Conservation (phyloP, 2,797 vertebrate species). For the Alectoris magna region DNA sequence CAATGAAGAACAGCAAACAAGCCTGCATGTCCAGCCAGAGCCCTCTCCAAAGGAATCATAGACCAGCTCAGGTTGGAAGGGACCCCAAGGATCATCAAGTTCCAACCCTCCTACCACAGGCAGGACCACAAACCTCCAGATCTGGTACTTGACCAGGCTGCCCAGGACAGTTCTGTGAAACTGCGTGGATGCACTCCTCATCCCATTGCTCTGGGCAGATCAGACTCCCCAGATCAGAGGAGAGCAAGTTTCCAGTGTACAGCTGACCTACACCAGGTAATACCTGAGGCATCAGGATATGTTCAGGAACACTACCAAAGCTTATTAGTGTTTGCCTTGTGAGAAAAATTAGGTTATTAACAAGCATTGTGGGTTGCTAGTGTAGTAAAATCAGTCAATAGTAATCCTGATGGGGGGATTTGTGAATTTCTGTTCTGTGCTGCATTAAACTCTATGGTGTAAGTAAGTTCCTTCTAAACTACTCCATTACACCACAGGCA, state of each 20-base stretch:
- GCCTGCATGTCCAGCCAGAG: background rate
- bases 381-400: background rate
- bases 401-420: background rate
- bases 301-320: background rate
- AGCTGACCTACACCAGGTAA: background rate
- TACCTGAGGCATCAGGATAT: accelerated
- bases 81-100: too few species aligned
- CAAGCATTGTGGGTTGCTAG: background rate
- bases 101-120: too few species aligned
- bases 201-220: accelerated
- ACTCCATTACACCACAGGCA: background rate
- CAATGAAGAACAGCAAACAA: background rate
- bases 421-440: background rate
- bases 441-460: background rate
- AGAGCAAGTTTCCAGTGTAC: background rate
- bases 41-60: background rate
- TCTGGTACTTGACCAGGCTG: too few species aligned
- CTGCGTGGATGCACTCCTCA: background rate
- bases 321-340: background rate
- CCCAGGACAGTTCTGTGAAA: background rate
- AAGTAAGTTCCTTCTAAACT: background rate
- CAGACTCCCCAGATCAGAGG: background rate
- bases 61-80: too few species aligned
- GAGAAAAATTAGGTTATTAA: background rate
- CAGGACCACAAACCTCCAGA: too few species aligned